Percentiles rank a stretch among this genome's conserved stretches.
phyloP scores from a whole-genome alignment of 2,888 invertebrate genomes.

The Sepioteuthis lessoniana region DNA sequence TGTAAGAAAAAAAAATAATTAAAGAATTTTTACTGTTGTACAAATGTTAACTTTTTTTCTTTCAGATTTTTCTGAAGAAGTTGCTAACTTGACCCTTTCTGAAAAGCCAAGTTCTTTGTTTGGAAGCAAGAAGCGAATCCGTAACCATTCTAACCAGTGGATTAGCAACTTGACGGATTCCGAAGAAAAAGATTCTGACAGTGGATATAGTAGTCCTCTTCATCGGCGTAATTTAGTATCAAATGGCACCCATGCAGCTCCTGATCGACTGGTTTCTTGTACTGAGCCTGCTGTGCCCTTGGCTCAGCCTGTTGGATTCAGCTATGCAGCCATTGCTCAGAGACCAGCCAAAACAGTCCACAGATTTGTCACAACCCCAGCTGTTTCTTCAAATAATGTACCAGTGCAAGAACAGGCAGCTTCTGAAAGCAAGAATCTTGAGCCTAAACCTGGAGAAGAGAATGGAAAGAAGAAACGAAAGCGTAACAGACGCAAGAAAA shows the following conservation, averaged over 20 bases:
- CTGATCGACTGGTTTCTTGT: background rate
- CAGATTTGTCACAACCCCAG: slow-evolving; percentile 46
- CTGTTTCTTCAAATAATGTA: background rate
- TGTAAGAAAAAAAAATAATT: no score
- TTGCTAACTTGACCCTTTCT: slow-evolving; percentile 67
- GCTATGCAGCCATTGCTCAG: slow-evolving; percentile 55
- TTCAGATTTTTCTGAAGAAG: slow-evolving; percentile 70
- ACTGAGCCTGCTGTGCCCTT: background rate
- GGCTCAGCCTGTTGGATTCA: background rate
- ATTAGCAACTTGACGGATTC: slow-evolving; percentile 49
- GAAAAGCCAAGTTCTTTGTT: slow-evolving; percentile 68
- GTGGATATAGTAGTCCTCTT: slow-evolving; percentile 70
- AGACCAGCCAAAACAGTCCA: slow-evolving; percentile 48
- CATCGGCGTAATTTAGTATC: slow-evolving; percentile 67
- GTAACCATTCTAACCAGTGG: slow-evolving; percentile 42
- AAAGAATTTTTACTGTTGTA: no score
- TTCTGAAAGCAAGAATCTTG: slow-evolving; percentile 53
- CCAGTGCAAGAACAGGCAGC: slow-evolving; percentile 10
- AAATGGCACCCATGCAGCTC: slow-evolving; percentile 58
- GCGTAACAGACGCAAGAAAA: slow-evolving; percentile 52
- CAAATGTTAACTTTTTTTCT: slow-evolving; percentile 43
- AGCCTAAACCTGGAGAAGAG: slow-evolving; percentile 52
- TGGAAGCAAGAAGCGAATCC: slow-evolving; percentile 37
- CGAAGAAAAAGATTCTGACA: slow-evolving; percentile 66
- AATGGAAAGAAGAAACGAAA: slow-evolving; percentile 56